Evolutionary conservation across 2,113 vertebrate species (phyloP).

Genomic region (Gorilla gorilla): DNA sequence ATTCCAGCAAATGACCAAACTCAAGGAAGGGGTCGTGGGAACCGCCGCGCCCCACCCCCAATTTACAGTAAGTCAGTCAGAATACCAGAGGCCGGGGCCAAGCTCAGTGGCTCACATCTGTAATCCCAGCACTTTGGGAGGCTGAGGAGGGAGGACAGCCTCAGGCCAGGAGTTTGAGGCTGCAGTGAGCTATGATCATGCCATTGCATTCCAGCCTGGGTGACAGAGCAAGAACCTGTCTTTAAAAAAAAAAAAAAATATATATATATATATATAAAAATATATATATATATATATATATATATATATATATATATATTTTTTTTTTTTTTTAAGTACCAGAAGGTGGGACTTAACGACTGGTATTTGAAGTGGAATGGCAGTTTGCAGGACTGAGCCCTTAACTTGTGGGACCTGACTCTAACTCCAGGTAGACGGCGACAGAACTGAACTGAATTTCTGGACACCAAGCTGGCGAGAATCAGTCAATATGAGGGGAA

Average conservation of each 20-base stretch:
- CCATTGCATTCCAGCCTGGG: too few species aligned
- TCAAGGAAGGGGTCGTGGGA: neutral
- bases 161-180: too few species aligned
- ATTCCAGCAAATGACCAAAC: neutral
- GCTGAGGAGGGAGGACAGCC: too few species aligned
- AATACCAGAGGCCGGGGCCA: neutral
- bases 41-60: rapidly evolving
- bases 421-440: neutral
- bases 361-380: neutral
- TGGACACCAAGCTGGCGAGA: neutral
- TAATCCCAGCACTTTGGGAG: too few species aligned
- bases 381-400: neutral
- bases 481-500: neutral
- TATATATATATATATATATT: too few species aligned
- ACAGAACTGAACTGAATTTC: neutral
- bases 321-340: neutral
- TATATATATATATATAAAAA: too few species aligned
- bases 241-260: too few species aligned
- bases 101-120: too few species aligned
- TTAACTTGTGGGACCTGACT: neutral
- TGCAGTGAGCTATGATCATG: too few species aligned
- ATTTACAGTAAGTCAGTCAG: neutral
- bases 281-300: too few species aligned
- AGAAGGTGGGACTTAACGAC: neutral
- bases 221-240: too few species aligned